Conservation (phyloP, 2,888 invertebrate genomes). For the Philaethria dido region DNA sequence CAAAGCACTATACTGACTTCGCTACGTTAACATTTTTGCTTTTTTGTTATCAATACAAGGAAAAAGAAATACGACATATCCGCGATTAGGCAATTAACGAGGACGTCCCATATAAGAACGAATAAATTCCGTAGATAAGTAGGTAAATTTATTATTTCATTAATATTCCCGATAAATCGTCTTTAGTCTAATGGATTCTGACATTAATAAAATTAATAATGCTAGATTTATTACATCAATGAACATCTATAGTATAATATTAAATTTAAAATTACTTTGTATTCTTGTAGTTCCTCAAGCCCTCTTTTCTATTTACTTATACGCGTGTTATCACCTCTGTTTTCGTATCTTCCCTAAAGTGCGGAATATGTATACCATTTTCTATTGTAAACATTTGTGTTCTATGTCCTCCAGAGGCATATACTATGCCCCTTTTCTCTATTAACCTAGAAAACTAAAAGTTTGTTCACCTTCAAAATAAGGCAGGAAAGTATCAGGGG, state of each 20-base stretch:
- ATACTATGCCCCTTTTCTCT: slow-evolving; percentile 48
- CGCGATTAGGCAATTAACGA: slow-evolving; percentile 46
- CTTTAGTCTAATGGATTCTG: neutral
- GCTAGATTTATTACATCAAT: neutral
- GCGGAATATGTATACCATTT: slow-evolving; percentile 46
- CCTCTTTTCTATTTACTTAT: slow-evolving; percentile 44
- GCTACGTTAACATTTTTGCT: slow-evolving; percentile 66
- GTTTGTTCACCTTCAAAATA: slow-evolving; percentile 48
- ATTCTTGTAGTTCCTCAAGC: slow-evolving; percentile 14
- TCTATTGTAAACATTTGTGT: slow-evolving; percentile 49
- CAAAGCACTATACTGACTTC: slow-evolving; percentile 57
- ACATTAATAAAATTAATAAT: neutral
- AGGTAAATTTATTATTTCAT: slow-evolving; percentile 28
- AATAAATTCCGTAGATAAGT: slow-evolving; percentile 40
- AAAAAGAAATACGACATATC: slow-evolving; percentile 48
- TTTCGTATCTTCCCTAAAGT: slow-evolving; percentile 46
- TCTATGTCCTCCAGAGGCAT: slow-evolving; percentile 47
- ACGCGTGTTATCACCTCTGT: slow-evolving; percentile 47
- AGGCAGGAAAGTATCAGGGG: slow-evolving; percentile 41
- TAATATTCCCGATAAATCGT: slow-evolving; percentile 21
- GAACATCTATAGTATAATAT: neutral
- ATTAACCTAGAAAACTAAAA: slow-evolving; percentile 50
- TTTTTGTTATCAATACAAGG: slow-evolving; percentile 62
- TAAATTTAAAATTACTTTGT: slow-evolving; percentile 16
- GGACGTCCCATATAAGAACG: slow-evolving; percentile 39